Percentiles rank a stretch among this genome's conserved stretches.
These are phyloP conservation scores for Sminthurinus aureus DNA, from an alignment of 2,888 invertebrate genomes.

Conservation along the genomic window DNA sequence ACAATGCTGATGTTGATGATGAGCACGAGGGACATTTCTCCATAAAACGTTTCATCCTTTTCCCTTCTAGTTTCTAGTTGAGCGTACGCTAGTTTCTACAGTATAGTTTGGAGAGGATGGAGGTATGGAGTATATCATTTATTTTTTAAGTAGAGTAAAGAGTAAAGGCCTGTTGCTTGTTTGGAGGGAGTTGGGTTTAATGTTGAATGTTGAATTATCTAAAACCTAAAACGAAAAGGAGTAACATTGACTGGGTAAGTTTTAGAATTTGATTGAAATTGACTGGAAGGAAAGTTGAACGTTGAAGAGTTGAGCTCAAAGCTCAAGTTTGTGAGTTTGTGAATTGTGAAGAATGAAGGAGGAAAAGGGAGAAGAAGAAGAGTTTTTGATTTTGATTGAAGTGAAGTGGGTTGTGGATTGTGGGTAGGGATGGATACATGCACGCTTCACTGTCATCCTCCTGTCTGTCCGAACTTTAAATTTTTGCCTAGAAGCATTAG, in stretches of 20 bases:
- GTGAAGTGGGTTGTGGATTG: conserved; percentile 32
- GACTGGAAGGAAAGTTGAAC: conserved; percentile 35
- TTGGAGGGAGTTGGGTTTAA: not conserved
- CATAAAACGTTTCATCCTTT: conserved; percentile 3
- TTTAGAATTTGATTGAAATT: conserved; percentile 37
- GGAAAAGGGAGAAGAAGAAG: not conserved
- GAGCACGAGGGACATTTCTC: conserved; percentile 8
- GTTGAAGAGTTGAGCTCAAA: no score
- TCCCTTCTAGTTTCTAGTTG: no score
- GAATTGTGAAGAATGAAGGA: no score
- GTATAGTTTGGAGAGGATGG: not conserved
- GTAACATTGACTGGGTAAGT: conserved; percentile 10
- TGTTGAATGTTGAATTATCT: no score
- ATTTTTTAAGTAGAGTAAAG: conserved; percentile 8
- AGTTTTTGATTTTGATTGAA: conserved; percentile 39
- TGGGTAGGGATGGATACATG: not conserved
- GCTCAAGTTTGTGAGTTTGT: conserved; percentile 32
- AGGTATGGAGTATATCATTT: not conserved
- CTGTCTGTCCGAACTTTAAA: conserved; percentile 11
- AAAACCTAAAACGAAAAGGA: no score
- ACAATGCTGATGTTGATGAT: not conserved
- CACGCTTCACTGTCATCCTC: conserved; percentile 35
- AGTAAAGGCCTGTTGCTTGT: not conserved
- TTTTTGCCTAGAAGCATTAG: conserved; percentile 24
- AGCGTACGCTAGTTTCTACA: not conserved